Evolutionary conservation across 2,888 invertebrate species (phyloP).

Genomic region (Sturmia bella): DNA sequence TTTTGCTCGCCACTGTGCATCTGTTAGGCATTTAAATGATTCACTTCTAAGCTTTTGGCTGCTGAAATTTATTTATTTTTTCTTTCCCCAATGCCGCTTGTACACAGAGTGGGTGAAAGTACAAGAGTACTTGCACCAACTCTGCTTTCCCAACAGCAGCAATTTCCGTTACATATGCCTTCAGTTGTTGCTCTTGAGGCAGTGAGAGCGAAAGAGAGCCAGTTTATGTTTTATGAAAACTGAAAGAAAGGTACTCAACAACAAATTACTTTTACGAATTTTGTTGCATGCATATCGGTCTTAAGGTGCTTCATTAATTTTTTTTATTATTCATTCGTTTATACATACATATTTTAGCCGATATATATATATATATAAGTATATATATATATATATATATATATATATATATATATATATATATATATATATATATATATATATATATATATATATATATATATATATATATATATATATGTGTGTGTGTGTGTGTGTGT

Average conservation of each 20-base stretch:
- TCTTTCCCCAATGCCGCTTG: constrained; percentile 19
- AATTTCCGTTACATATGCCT: constrained; percentile 30
- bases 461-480: not conserved
- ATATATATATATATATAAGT: no score
- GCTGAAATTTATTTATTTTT: constrained; percentile 28
- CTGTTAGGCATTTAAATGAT: constrained; percentile 22
- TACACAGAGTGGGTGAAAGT: no score
- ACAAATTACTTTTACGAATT: constrained; percentile 8
- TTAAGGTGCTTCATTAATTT: not conserved
- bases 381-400: no score
- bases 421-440: not conserved
- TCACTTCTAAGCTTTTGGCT: constrained; percentile 32
- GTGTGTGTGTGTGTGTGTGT: not conserved
- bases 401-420: no score
- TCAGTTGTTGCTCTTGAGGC: not conserved
- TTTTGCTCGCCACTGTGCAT: constrained; percentile 12
- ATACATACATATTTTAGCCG: not conserved
- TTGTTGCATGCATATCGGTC: not conserved
- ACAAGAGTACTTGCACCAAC: no score
- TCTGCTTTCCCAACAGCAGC: not conserved
- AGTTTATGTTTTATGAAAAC: constrained; percentile 22
- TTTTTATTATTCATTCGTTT: not conserved
- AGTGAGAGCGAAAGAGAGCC: not conserved
- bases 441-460: not conserved
- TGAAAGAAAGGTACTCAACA: constrained; percentile 20